Evolutionary conservation across 2,797 vertebrate genomes (phyloP).

Genomic region (Labeo calbasu): DNA sequence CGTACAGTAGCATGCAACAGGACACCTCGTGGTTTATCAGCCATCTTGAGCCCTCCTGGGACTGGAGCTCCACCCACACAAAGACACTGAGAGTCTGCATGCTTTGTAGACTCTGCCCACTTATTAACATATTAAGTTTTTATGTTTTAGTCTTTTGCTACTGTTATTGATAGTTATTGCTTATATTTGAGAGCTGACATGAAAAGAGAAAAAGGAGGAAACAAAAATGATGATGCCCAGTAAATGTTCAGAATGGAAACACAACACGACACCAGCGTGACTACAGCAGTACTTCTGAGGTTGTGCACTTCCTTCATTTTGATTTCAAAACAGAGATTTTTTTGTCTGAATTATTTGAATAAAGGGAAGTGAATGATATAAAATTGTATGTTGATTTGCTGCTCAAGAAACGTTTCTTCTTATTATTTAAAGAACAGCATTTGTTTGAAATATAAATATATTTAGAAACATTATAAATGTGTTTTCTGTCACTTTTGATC

Average conservation of each 20-base stretch:
- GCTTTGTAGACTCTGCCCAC: background rate
- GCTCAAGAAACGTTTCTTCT: background rate
- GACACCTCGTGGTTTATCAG: background rate
- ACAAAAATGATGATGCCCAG: background rate
- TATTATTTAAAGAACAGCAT: background rate
- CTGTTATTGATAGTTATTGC: background rate
- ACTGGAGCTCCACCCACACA: background rate
- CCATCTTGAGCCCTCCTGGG: background rate
- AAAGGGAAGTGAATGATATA: background rate
- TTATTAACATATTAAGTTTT: background rate
- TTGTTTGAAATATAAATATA: background rate
- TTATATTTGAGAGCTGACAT: background rate
- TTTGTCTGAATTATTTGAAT: background rate
- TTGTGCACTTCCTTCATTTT: background rate
- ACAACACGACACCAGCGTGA: background rate
- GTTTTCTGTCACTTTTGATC: background rate
- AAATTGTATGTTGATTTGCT: background rate
- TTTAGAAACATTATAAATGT: background rate
- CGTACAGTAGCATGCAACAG: background rate
- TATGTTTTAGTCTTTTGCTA: background rate
- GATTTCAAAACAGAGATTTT: background rate
- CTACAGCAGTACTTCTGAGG: background rate
- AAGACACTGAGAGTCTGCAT: background rate
- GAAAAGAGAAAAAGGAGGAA: background rate
- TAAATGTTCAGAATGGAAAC: background rate